Percentiles rank a stretch among this genome's conserved stretches.
Evolutionary conservation across 2,797 vertebrate genomes (phyloP).

Genomic region (Lophius americanus): DNA sequence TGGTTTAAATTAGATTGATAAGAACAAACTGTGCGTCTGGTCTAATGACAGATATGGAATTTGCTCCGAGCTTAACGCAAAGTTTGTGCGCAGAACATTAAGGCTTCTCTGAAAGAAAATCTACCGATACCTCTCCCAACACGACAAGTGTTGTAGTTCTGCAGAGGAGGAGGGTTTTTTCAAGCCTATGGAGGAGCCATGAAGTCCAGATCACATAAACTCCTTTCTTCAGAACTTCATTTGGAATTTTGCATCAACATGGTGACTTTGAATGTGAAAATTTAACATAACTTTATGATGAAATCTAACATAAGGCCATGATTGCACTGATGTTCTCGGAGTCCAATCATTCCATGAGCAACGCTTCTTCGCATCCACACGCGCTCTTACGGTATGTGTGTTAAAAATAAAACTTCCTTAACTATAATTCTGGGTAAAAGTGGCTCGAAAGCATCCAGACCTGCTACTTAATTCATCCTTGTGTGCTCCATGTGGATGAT

Average conservation of each 20-base stretch:
- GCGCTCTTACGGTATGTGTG: slow-evolving; percentile 15
- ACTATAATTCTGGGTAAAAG: slow-evolving; percentile 39
- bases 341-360: slow-evolving; percentile 29
- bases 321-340: slow-evolving; percentile 36
- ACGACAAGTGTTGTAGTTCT: slow-evolving; percentile 40
- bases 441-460: slow-evolving; percentile 68
- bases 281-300: slow-evolving; percentile 29
- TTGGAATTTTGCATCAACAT: slow-evolving; percentile 43
- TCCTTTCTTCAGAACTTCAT: slow-evolving; percentile 55
- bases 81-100: slow-evolving; percentile 55
- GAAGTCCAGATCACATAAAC: slow-evolving; percentile 5
- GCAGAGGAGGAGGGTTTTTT: slow-evolving; percentile 36
- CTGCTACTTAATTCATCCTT: slow-evolving; percentile 59
- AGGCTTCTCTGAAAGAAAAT: slow-evolving; percentile 62
- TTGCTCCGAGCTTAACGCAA: slow-evolving; percentile 54
- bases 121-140: neutral
- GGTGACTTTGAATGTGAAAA: slow-evolving; percentile 31
- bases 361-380: slow-evolving; percentile 20
- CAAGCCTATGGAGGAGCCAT: slow-evolving; percentile 38
- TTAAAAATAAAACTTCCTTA: slow-evolving; percentile 49
- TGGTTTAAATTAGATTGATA: slow-evolving; percentile 71
- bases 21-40: slow-evolving; percentile 39
- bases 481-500: slow-evolving; percentile 39
- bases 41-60: slow-evolving; percentile 39
- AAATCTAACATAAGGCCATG: slow-evolving; percentile 43